Evolutionary conservation across 2,888 invertebrate species (phyloP), one percentile per base, ranked within the genome.

Genomic region (Eupelmus urozonus): DNA sequence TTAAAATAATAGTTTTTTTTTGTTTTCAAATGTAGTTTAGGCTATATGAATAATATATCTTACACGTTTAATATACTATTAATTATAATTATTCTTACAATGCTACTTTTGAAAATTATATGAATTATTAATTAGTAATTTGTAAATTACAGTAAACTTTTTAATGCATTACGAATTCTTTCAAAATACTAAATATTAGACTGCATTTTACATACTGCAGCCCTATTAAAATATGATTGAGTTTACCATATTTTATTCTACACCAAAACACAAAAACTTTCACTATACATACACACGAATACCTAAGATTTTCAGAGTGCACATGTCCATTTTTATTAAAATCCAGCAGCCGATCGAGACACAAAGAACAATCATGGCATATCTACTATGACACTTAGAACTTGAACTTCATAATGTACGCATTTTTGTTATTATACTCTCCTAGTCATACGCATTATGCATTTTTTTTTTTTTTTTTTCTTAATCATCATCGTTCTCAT

Each of bases 321-420:
- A 70, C 34, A 60, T 67, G 67, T 65, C 63, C 20, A 74, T 63
- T 60, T 71, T 55, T n/a, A 42, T 66, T 62, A 53, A 72, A 72
- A 70, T n/a, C 55, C 59, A 73, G 45, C 51, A 76, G 60, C n/a
- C 73, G 20, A 65, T 70, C 66, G 27, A 71, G 70, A 78, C 62
- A 80, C 65, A 65, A 62, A 76, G 62, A 77, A 80, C 74, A 77
- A 75, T 27, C 80, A 80, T 80, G 80, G 78, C 77, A 80, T 78
- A 77, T 75, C 77, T 80, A 80, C 77, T 80, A 80, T 80, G 80
- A 80, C 80, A 80, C 80, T 80, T 80, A 75, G 60, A 80, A 74
- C 73, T 77, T 60, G 70, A 60, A 73, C 65, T 80, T 78, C 71
- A 72, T 67, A 66, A 73, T 59, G 62, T 75, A 78, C 34, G 53